Percentiles rank a stretch among this genome's conserved stretches.
Evolutionary conservation across 1,140 invertebrate species (phyloP).

Genomic region (Stegodyphus dumicola): DNA sequence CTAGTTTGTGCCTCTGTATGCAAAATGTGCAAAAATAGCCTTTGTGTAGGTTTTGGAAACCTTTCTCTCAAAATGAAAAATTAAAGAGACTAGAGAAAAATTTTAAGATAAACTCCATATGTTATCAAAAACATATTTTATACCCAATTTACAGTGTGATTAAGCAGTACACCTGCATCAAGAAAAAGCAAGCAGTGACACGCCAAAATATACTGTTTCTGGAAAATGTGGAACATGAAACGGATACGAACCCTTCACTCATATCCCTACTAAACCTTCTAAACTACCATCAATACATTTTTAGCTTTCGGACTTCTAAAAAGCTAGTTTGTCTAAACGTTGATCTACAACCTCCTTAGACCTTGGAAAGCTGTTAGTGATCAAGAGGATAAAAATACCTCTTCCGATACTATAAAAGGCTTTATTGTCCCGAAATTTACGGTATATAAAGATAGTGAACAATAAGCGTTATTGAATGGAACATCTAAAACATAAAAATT

Average conservation of each 20-base stretch:
- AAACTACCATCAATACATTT: neutral
- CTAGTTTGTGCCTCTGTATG: too few species aligned
- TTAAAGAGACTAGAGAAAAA: neutral
- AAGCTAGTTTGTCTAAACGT: neutral
- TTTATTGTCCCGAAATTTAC: neutral
- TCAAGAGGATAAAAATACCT: neutral
- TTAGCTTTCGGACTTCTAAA: neutral
- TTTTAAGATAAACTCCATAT: neutral
- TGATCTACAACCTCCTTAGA: neutral
- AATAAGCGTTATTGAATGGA: neutral
- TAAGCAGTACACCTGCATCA: neutral
- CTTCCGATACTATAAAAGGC: neutral
- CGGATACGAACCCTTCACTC: neutral
- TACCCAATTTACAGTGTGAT: neutral
- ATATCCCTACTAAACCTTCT: neutral
- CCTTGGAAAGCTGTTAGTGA: neutral
- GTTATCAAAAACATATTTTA: neutral
- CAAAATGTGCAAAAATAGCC: too few species aligned
- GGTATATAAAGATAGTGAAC: neutral
- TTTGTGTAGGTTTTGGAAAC: too few species aligned
- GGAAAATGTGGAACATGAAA: neutral
- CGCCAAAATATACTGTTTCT: neutral
- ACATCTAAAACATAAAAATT: neutral
- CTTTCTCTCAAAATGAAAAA: too few species aligned
- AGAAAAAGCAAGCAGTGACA: neutral